Evolutionary conservation across 53 echinoderm and acorn worm genomes (phyloP), one percentile per base, ranked within the genome.

Genomic region (Echinometra lucunter): DNA sequence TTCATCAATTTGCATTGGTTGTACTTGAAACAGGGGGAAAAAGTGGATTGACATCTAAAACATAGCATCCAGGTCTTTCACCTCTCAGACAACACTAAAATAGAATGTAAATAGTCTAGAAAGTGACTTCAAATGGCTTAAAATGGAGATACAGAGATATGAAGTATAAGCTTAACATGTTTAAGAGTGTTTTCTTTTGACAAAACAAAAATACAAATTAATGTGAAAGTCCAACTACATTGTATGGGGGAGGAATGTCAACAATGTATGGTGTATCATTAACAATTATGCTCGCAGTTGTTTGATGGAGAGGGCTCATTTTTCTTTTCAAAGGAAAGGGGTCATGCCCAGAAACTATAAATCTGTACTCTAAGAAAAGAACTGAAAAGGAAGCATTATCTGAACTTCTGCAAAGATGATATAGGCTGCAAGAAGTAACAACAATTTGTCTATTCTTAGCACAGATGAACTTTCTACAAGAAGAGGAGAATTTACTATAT

Each of bases 1-100:
- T 30, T 85, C 85, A 85, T 85, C 85, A 85, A 49, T 85, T 85
- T 85, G 49, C 49, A 49, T 28, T 85, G 47, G 85, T 30, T 30
- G 28, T 49, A n/a, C 28, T 85, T 53, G n/a, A 16, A 49, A 21
- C n/a, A 44, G 12, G 27, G 37, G n/a, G 28, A 28, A 47, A 85
- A 85, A 49, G 44, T 49, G 28, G 81, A 47, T 85, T n/a, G 30
- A 45, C 28, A 85, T 47, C 45, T 85, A 49, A 81, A 18, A 85
- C 85, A 85, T 47, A 74, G 47, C 27, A 47, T 47, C 28, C 4
- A 49, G 85, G 85, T 53, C 85, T 28, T 85, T 85, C 85, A 85
- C 85, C 85, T 82, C 44, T 1, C 15, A 45, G 3, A 47, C 8
- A 49, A 49, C 7, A 78, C 16, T 3, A 8, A 75, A 37, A 42